phyloP scores from a whole-genome alignment of 2,113 vertebrate genomes.

The Ailuropoda melanoleuca region DNA sequence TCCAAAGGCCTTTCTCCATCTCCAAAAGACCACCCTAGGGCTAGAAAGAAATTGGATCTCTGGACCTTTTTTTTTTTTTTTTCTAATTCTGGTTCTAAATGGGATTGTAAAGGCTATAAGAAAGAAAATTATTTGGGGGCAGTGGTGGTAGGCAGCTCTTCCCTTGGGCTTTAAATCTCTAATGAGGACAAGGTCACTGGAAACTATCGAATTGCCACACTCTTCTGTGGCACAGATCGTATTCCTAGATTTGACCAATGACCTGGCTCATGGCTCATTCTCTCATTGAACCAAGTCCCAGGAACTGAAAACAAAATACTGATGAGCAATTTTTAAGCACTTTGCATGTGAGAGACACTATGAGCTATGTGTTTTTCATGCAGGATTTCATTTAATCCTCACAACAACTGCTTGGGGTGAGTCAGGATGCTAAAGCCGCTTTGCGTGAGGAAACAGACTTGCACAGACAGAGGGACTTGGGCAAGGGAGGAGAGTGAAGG shows the following conservation, averaged over 20 bases:
- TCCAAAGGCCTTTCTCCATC: background rate
- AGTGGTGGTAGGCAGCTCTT: background rate
- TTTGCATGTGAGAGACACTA: background rate
- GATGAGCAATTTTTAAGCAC: background rate
- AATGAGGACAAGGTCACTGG: background rate
- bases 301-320: background rate
- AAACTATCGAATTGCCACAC: background rate
- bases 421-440: background rate
- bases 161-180: background rate
- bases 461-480: background rate
- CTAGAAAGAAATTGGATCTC: constrained; percentile 33
- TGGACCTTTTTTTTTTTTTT: background rate
- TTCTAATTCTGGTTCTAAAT: constrained; percentile 33
- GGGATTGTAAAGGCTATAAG: background rate
- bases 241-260: background rate
- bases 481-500: background rate
- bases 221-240: background rate
- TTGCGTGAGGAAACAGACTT: background rate
- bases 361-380: background rate
- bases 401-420: background rate
- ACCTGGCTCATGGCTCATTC: background rate
- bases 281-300: background rate
- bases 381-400: background rate
- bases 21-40: background rate
- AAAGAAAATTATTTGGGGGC: background rate